phyloP scores from a whole-genome alignment of 2,888 invertebrate species.

The Erebia palarica region DNA sequence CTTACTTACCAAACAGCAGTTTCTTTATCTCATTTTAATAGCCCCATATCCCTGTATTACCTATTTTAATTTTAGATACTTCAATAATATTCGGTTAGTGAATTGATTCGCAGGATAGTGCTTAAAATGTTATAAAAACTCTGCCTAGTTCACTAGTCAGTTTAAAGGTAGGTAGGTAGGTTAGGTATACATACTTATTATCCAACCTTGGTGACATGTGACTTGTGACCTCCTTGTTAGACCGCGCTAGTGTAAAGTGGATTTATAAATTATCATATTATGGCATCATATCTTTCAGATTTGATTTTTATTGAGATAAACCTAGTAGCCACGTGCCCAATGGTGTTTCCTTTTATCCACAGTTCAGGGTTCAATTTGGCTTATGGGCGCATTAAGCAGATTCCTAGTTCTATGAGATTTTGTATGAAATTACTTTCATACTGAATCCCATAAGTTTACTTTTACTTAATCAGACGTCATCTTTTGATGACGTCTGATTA shows the following conservation, averaged over 20 bases:
- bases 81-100: slow-evolving; percentile 6
- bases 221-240: slow-evolving; percentile 22
- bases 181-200: slow-evolving; percentile 10
- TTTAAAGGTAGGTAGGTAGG: slow-evolving; percentile 23
- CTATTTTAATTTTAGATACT: background rate
- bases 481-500: no score
- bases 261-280: slow-evolving; percentile 21
- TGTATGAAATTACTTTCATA: no score
- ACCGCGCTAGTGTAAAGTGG: slow-evolving; percentile 25
- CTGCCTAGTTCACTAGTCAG: background rate
- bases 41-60: no score
- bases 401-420: no score
- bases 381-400: no score
- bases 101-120: background rate
- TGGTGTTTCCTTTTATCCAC: no score
- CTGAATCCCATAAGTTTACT: no score
- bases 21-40: no score
- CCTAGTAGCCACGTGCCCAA: background rate
- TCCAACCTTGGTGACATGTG: slow-evolving; percentile 38
- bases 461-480: no score
- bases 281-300: slow-evolving; percentile 9
- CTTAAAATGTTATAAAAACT: background rate
- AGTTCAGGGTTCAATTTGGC: no score
- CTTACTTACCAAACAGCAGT: no score
- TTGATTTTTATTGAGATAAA: background rate